phyloP scores from a whole-genome alignment of 2,797 vertebrate species.

The Podarcis lilfordi region DNA sequence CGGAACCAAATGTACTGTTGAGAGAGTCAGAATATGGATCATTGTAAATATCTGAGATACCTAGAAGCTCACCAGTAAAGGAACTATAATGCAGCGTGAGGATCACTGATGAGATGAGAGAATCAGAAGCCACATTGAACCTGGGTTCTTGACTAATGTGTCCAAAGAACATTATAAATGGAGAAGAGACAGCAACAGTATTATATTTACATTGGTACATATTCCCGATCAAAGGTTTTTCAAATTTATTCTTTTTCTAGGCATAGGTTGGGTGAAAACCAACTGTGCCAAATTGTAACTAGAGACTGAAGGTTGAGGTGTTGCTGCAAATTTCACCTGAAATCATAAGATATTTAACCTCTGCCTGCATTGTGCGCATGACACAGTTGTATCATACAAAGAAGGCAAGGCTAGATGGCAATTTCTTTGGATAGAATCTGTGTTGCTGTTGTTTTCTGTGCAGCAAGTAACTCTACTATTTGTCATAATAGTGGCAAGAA shows the following conservation, averaged over 20 bases:
- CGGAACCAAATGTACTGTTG: neutral
- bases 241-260: too few species aligned
- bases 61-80: neutral
- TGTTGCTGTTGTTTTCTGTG: neutral
- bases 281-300: neutral
- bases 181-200: neutral
- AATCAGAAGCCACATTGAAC: neutral
- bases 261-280: neutral
- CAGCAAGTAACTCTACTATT: neutral
- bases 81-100: neutral
- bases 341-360: neutral
- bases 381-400: neutral
- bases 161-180: neutral
- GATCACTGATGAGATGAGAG: neutral
- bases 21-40: neutral
- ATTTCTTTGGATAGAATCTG: neutral
- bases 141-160: neutral
- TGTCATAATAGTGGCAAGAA: neutral
- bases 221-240: neutral
- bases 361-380: neutral
- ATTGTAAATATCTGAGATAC: neutral
- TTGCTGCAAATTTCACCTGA: neutral
- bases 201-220: neutral
- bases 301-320: neutral
- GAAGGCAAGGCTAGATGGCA: neutral